Evolutionary conservation across 2,888 invertebrate species (phyloP), one percentile per base, ranked within the genome.

Genomic region (Cheilosia vulpina): DNA sequence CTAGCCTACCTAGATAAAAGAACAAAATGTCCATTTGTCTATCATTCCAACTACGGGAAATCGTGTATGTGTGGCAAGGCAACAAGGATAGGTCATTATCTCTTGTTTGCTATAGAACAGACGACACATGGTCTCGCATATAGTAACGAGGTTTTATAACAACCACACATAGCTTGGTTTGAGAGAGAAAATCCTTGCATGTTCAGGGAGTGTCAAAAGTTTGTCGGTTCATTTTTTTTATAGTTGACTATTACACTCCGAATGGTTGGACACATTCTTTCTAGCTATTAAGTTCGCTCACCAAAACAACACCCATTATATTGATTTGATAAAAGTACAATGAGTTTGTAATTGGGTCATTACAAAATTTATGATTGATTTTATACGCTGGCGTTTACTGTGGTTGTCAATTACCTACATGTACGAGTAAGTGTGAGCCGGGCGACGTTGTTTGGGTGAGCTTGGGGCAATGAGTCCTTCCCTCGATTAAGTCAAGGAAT

Each of bases 291-390:
- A 34, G 31, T 9, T 38, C 50, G 50, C n/a, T 21, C 41, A 52
- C 38, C 72, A 31, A 63, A 62, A 55, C 63, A 72, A 41, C 57
- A 19, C 52, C 50, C 21, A 31, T 19, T 11, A 31, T 73, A 73
- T 73, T 63, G 73, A 63, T 72, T 53, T 62, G 52, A 62, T 72
- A 55, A 62, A 53, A 53, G n/a, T 43, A 60, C 53, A 73, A 62
- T 73, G 63, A 21, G 53, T 55, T 73, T 63, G 62, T 73, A 73
- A 73, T 73, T 73, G 73, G 73, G 73, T 55, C 63, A 73, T 73
- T 63, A 63, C 27, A 63, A 63, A 62, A 55, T 63, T 43, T 63
- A 63, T 63, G 73, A 73, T 63, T 73, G 73, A 73, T 73, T 73
- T 73, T 45, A 21, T 63, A n/a, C 55, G 13, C 34, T 13, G 55